These are phyloP conservation scores for Tachuris rubrigastra DNA, from an alignment of 2,113 vertebrate species.

Conservation along the genomic window DNA sequence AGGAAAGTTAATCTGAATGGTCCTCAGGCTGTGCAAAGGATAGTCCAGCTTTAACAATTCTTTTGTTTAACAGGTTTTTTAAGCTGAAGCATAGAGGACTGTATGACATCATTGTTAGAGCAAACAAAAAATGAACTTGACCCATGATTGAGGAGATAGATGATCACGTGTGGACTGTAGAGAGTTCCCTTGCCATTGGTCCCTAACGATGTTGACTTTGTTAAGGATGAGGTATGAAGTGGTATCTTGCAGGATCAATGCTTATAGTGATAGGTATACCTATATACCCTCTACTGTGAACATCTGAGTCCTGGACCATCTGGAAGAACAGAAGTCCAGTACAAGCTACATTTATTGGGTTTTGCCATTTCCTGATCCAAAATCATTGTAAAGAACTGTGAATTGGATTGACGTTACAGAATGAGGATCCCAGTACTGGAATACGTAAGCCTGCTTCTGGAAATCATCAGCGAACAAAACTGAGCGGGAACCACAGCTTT, in stretches of 20 bases:
- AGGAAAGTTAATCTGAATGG: neutral
- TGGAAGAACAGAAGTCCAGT: neutral
- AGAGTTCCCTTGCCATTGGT: neutral
- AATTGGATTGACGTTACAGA: neutral
- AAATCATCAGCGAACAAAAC: neutral
- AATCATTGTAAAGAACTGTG: neutral
- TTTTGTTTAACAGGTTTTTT: neutral
- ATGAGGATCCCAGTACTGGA: neutral
- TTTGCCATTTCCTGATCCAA: neutral
- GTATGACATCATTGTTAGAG: neutral
- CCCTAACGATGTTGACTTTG: neutral
- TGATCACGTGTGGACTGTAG: neutral
- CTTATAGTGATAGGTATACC: rapidly evolving
- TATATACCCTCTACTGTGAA: neutral
- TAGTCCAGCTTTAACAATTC: neutral
- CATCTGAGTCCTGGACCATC: neutral
- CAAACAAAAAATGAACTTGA: neutral
- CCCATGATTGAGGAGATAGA: neutral
- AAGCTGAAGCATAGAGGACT: neutral
- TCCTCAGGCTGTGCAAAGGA: neutral
- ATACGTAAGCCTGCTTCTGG: neutral
- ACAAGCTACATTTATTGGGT: neutral
- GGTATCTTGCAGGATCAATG: neutral
- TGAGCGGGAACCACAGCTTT: neutral
- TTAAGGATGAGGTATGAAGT: neutral